Evolutionary conservation across 1,140 invertebrate species (phyloP), one percentile per base, ranked within the genome.

Genomic region (Calosoma granatense): DNA sequence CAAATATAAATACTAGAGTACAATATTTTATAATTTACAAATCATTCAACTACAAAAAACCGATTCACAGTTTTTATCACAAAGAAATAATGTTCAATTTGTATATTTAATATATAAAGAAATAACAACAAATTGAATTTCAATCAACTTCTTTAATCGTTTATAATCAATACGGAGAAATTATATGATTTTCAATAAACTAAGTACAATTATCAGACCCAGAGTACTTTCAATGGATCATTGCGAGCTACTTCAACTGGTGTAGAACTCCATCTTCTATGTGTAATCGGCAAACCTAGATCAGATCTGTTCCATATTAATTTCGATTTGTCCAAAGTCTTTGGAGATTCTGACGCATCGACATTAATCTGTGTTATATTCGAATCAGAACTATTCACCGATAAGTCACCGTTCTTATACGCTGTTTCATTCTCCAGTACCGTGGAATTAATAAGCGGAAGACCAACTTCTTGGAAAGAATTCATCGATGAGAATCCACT

Each of bases 401-500:
- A 63, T 20, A 62, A 61, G 17, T 17, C 41, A 3, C 15, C 41
- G 12, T 51, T 47, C 21, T 56, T 47, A 51, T 21, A 43, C 20
- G 14, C 20, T 14, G 17, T 19, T 22, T 58, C 36, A 41, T 41
- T 60, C 22, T 64, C 65, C 12, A 72, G 61, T 43, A 67, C 56
- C 0, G 70, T 73, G 11, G 73, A 72, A 57, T 70, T 68, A 2
- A 70, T 57, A 4, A 76, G 66, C 0, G 85, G 85, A 57, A 87
- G 70, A 1, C 85, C 85, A 19, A 87, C 79, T 63, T 88, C 86
- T 68, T 88, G 86, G 63, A 88, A 89, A 1, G 86, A 88, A 67
- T 81, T 87, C 74, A 89, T 84, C 1, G 86, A 88, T 12, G 86
- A 88, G 67, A 90, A 90, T 12, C 87, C 87, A 64, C 86, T 88